Evolutionary conservation across 2,797 vertebrate species (phyloP).

Genomic region (Ctenosaura bakeri): DNA sequence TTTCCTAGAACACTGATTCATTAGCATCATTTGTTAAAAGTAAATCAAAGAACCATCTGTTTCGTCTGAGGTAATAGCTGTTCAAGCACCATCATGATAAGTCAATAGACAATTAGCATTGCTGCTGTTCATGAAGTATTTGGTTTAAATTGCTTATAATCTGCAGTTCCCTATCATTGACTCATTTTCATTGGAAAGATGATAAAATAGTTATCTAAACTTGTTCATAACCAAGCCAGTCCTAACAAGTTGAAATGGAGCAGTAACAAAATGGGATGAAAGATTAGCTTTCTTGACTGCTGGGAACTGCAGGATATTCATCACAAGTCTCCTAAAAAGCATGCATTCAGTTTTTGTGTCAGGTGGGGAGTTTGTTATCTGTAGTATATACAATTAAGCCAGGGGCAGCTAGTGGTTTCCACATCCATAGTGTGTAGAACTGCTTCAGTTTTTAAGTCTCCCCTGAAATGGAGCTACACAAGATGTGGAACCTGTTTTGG

Average conservation of each 20-base stretch:
- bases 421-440: too few relatives aligned
- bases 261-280: not conserved
- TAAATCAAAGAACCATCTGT: constrained; percentile 41
- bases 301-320: not conserved
- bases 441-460: too few relatives aligned
- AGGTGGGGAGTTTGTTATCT: too few relatives aligned
- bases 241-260: not conserved
- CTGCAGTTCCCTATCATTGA: constrained; percentile 2
- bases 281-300: not conserved
- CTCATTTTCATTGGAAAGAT: constrained; percentile 4
- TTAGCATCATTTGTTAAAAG: constrained; percentile 27
- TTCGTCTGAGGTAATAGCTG: constrained; percentile 33
- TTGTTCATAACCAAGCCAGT: not conserved
- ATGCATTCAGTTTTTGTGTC: not conserved
- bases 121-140: constrained; percentile 30
- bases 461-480: too few relatives aligned
- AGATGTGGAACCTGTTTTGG: too few relatives aligned
- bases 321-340: not conserved
- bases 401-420: too few relatives aligned
- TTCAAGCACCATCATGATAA: constrained; percentile 12
- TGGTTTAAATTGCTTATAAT: constrained; percentile 9
- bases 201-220: constrained; percentile 13
- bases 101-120: constrained; percentile 16
- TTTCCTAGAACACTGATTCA: constrained; percentile 37
- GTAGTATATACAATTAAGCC: too few relatives aligned